Percentiles rank a stretch among this genome's conserved stretches.
Evolutionary conservation across 2,888 invertebrate genomes (phyloP).

Genomic region (Spilosoma lubricipeda): DNA sequence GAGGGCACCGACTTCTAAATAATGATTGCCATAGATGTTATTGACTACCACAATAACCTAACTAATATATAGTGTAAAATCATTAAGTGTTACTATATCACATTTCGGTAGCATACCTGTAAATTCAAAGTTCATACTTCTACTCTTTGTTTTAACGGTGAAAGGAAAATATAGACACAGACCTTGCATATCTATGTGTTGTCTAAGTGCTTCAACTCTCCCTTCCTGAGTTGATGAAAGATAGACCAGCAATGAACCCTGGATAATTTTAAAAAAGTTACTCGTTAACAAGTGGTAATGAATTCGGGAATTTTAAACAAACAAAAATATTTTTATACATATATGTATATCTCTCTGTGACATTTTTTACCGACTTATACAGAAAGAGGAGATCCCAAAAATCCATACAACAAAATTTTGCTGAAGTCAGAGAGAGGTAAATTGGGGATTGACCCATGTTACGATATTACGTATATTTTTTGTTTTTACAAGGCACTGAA

Average conservation of each 20-base stretch:
- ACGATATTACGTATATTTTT: not conserved
- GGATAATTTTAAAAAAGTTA: not conserved
- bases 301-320: too few species aligned
- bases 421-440: too few species aligned
- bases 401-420: too few species aligned
- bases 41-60: too few species aligned
- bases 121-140: not conserved
- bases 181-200: not conserved
- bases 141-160: not conserved
- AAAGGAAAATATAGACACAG: not conserved
- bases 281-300: too few species aligned
- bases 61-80: not conserved
- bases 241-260: not conserved
- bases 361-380: too few species aligned
- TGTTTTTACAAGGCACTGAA: not conserved
- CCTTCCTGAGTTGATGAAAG: not conserved
- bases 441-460: not conserved
- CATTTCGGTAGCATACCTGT: not conserved
- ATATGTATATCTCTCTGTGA: too few species aligned
- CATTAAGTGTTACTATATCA: not conserved
- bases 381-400: too few species aligned
- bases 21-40: too few species aligned
- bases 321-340: too few species aligned
- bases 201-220: not conserved
- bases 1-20: too few species aligned